A percentile compares a stretch with the other conserved stretches of the same genome.
Conservation (phyloP, 2,113 vertebrate species). For the Myanophis thanlyinensis region DNA sequence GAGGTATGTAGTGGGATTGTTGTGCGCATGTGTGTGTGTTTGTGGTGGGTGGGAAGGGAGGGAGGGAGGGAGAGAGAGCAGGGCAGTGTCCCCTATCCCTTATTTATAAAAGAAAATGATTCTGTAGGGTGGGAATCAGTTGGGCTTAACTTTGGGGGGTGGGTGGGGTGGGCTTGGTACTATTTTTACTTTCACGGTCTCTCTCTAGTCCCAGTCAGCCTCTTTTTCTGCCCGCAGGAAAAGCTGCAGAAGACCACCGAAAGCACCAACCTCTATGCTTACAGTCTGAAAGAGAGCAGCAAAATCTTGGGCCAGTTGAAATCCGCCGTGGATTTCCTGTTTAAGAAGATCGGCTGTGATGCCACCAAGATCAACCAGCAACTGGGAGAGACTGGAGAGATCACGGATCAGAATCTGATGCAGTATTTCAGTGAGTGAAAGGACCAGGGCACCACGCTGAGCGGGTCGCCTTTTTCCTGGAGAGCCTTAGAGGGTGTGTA, state of each 20-base stretch:
- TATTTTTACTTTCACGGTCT: not conserved
- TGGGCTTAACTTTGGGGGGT: not conserved
- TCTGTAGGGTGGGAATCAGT: not conserved
- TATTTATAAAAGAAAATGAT: not conserved
- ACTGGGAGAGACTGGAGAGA: slow-evolving; percentile 45
- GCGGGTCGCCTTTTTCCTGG: not conserved
- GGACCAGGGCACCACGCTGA: fast-evolving
- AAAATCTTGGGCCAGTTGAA: slow-evolving; percentile 50
- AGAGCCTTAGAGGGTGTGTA: not conserved
- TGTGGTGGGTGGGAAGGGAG: no score
- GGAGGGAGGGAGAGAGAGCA: no score
- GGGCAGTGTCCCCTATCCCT: not conserved
- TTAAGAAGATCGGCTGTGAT: slow-evolving; percentile 32
- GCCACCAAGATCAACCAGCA: slow-evolving; percentile 29
- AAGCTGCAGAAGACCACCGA: slow-evolving; percentile 34
- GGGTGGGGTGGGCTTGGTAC: not conserved
- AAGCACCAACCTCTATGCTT: slow-evolving; percentile 34
- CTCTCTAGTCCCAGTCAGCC: not conserved
- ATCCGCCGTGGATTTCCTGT: slow-evolving; percentile 19
- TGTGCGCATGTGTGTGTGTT: not conserved
- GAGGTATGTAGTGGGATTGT: slow-evolving; percentile 50
- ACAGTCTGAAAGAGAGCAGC: slow-evolving; percentile 28
- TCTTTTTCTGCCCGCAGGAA: slow-evolving; percentile 40
- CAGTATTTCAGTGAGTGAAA: slow-evolving; percentile 63
- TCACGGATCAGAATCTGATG: slow-evolving; percentile 53